Conservation (phyloP, 2,113 vertebrate species). For the Tenrec ecaudatus region DNA sequence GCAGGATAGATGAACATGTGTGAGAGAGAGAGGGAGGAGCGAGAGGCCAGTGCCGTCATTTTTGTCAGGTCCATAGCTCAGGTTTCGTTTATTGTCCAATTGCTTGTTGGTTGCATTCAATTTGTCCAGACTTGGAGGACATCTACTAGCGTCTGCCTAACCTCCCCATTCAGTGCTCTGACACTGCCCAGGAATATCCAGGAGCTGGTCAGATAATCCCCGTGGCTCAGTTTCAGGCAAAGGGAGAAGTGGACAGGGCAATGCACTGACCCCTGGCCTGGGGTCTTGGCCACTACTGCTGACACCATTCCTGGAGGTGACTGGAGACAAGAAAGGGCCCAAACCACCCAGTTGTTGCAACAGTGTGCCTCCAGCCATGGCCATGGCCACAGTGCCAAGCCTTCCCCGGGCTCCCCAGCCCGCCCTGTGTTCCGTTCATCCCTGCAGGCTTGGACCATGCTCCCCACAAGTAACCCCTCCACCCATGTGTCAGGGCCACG, state of each 20-base stretch:
- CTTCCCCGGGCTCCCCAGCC: background rate
- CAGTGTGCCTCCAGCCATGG: background rate
- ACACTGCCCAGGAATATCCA: background rate
- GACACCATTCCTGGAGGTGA: background rate
- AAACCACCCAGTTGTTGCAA: background rate
- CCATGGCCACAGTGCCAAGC: rapidly evolving
- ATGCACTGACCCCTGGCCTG: background rate
- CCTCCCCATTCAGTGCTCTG: background rate
- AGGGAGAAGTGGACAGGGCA: background rate
- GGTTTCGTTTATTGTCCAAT: background rate
- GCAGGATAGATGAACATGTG: background rate
- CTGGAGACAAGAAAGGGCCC: no score
- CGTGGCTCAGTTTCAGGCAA: background rate
- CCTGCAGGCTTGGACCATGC: background rate
- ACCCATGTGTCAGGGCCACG: background rate
- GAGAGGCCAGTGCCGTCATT: background rate
- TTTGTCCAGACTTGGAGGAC: background rate
- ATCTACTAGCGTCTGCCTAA: background rate
- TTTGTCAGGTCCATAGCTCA: background rate
- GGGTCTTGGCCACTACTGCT: background rate
- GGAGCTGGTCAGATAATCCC: background rate
- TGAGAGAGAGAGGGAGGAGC: background rate
- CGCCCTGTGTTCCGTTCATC: background rate
- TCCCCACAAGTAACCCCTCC: background rate
- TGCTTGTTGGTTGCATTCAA: background rate